A percentile compares a stretch with the other conserved stretches of the same genome.
phyloP scores from a whole-genome alignment of 2,888 invertebrate genomes.

The Acrobasis repandana region DNA sequence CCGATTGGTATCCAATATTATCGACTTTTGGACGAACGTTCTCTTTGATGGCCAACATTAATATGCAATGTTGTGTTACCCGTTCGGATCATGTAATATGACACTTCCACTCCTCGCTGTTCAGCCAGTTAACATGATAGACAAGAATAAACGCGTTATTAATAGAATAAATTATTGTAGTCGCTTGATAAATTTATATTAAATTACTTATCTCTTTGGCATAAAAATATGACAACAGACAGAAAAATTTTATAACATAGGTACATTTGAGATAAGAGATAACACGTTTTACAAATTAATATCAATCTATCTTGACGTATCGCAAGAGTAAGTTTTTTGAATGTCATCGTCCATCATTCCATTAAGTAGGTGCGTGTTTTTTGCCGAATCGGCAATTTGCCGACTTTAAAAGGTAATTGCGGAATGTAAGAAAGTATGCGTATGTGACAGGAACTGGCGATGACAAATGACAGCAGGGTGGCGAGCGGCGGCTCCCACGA shows the following conservation, averaged over 20 bases:
- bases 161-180: slow-evolving; percentile 41
- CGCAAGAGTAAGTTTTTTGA: slow-evolving; percentile 37
- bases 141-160: slow-evolving; percentile 34
- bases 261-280: background rate
- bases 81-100: slow-evolving; percentile 56
- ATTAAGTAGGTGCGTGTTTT: slow-evolving; percentile 49
- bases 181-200: slow-evolving; percentile 32
- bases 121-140: slow-evolving; percentile 35
- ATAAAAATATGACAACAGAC: slow-evolving; percentile 25
- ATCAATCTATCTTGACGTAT: slow-evolving; percentile 21
- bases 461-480: slow-evolving; percentile 71
- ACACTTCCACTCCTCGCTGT: slow-evolving; percentile 42
- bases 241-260: slow-evolving; percentile 24
- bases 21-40: slow-evolving; percentile 50
- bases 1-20: slow-evolving; percentile 57
- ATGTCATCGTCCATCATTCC: slow-evolving; percentile 57
- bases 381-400: slow-evolving; percentile 62
- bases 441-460: slow-evolving; percentile 71
- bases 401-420: slow-evolving; percentile 74
- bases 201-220: slow-evolving; percentile 20
- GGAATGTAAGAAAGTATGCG: slow-evolving; percentile 70
- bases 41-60: slow-evolving; percentile 56
- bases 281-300: slow-evolving; percentile 16
- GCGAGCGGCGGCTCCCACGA: slow-evolving; percentile 62
- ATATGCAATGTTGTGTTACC: slow-evolving; percentile 58